A percentile compares a stretch with the other conserved stretches of the same genome.
Conservation (phyloP, 2,888 invertebrate genomes). For the Megalurothrips usitatus region DNA sequence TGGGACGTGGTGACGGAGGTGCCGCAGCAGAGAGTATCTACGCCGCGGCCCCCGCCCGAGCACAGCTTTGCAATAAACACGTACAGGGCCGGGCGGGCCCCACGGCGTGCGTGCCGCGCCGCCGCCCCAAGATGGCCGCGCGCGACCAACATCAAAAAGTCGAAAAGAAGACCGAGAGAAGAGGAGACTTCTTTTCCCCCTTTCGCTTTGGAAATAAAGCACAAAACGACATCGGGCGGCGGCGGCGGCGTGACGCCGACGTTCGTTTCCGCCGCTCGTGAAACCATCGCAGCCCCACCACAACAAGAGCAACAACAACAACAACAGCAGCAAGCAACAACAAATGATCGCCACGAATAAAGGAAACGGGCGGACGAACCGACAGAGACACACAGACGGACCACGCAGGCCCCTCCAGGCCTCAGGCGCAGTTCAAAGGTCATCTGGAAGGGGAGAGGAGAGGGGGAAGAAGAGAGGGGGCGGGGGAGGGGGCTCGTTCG, state of each 20-base stretch:
- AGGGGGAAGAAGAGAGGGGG: too few species aligned
- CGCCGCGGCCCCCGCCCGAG: too few species aligned
- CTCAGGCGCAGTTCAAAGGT: neutral
- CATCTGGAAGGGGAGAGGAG: neutral
- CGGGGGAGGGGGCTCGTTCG: too few species aligned
- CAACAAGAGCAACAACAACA: too few species aligned
- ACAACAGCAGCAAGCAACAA: neutral
- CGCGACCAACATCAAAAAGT: neutral
- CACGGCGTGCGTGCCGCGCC: neutral
- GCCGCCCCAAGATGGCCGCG: neutral
- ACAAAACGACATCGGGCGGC: too few species aligned
- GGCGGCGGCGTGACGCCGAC: too few species aligned
- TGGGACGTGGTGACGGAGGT: too few species aligned
- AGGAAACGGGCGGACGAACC: neutral
- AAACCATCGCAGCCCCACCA: slow-evolving; percentile 4
- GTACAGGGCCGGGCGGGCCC: neutral
- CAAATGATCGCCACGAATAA: neutral
- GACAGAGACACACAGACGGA: neutral
- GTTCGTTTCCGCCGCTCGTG: slow-evolving; percentile 18
- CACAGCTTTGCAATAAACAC: neutral
- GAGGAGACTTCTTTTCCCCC: too few species aligned
- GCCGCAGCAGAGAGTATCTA: too few species aligned
- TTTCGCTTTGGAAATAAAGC: too few species aligned
- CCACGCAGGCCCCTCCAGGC: neutral
- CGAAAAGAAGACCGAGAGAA: neutral